Base-by-base conservation (phyloP, 2,797 vertebrate genomes). In the Gambusia yucatana region DNA sequence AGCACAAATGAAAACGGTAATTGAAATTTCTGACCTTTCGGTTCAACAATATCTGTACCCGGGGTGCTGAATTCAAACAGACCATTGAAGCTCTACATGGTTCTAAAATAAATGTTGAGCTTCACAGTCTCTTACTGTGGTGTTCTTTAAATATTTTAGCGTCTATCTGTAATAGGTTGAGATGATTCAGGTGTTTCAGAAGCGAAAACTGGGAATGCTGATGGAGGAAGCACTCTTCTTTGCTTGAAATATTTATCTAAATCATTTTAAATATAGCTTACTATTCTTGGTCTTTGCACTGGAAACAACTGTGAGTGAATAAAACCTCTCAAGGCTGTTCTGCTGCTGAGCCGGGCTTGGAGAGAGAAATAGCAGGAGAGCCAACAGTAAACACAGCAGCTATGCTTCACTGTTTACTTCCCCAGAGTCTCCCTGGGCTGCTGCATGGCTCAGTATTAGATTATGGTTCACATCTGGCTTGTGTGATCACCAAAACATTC, bases 381-480 rank as follows among this genome's bases (percentile, higher is more conserved):
- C 72, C 47, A 61, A 65, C 11, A n/a, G 79, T 74, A 86, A 79
- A 79, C 44, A 77, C 70, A 79, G 52, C 72, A 81, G 82, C 81
- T 82, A 71, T 63, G 55, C 46, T 71, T 43, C 22, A 36, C 44
- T 73, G 33, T 78, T 74, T 25, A 46, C 33, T 70, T 87, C 72
- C 80, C 77, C 63, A 17, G 82, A 72, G 83, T 79, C 57, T 82
- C n/a, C 57, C 73, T 80, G 76, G 75, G 76, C 87, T 88, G 82
- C 76, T 90, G 83, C 86, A 82, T 52, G 84, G 75, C 65, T 82
- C 52, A 81, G 57, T 82, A 94, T 95, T 94, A 89, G 89, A 94
- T 95, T 93, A 94, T 86, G 86, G 74, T 90, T 92, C 88, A 90
- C 79, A 91, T 93, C 94, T 94, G 94, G 85, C 90, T 78, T 85